Base-by-base conservation (phyloP, 2,797 vertebrate species). In the Choloepus didactylus region DNA sequence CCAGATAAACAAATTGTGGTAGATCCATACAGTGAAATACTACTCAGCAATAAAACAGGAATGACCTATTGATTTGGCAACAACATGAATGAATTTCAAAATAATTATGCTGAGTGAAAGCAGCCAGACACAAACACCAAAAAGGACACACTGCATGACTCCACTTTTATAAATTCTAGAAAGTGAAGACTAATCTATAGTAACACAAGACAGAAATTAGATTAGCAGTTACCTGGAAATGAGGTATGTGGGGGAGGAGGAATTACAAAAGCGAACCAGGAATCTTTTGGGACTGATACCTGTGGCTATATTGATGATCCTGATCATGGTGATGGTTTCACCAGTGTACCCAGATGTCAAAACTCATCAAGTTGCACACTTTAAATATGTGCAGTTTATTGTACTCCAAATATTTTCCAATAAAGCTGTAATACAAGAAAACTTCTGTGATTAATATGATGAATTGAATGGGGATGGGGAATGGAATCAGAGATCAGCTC, bases 1-100 rank as follows among this genome's bases (percentile, higher is more conserved):
- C 5, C 41, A 16, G 21, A 84, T 70, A 84, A 35, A 77, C 62
- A 77, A 89, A 90, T 6, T 2, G 14, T 31, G 29, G 27, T 62
- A 19, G 72, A 79, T 31, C 16, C 25, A 35, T 77, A 25, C 1
- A 59, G 35, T 15, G 8, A 44, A 94, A 81, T 41, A 81, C 38
- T 66, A 73, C n/a, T 87, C 67, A 60, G 25, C 56, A 49, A 66
- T 81, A 66, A 87, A 81, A 49, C 41, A 56, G 46, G 14, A 87
- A 87, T 51, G n/a, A 49, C 59, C 59, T 41, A 59, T 18, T 72
- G 35, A 90, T 85, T 8, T 83, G 60, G 35, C 25, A 86, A 80
- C 59, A 62, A 29, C 41, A n/a, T 59, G 41, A 87, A 81, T 59
- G 59, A 87, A 87, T 51, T 31, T 86, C 80, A 90, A 79, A 94